Conservation (phyloP, 2,797 vertebrate species). For the Cryptoprocta ferox region DNA sequence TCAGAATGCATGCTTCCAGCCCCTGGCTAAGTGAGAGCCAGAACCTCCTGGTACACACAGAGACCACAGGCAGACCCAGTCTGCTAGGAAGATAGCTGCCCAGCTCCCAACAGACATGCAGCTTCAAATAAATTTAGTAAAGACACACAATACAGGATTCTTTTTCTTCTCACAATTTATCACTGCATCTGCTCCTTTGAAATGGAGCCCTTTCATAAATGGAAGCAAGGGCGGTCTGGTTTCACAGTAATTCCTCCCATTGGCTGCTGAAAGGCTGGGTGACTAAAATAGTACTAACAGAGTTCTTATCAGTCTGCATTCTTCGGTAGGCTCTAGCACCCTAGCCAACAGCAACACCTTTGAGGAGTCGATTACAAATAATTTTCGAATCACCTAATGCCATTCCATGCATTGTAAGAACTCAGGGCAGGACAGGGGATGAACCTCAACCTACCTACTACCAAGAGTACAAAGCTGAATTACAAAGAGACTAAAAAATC, state of each 20-base stretch:
- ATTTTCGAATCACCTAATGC: background rate
- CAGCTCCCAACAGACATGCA: background rate
- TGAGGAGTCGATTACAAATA: background rate
- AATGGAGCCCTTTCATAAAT: background rate
- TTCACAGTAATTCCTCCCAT: slow-evolving; percentile 41
- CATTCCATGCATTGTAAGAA: background rate
- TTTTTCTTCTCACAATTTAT: background rate
- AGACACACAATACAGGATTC: background rate
- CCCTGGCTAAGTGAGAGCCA: background rate
- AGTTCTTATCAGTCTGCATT: background rate
- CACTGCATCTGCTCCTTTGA: background rate
- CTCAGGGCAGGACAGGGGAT: background rate
- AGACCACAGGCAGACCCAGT: background rate
- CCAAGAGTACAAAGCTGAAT: background rate
- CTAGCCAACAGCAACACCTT: background rate
- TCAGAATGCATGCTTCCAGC: background rate
- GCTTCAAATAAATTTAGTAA: background rate
- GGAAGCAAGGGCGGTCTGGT: slow-evolving; percentile 7
- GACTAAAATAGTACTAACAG: background rate
- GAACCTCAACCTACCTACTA: background rate
- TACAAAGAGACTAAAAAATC: background rate
- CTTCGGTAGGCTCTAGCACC: background rate
- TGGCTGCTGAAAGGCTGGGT: background rate
- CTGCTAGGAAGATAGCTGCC: background rate
- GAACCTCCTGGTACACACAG: background rate